Evolutionary conservation across 2,888 invertebrate species (phyloP).

Genomic region (Octonoba sinensis): DNA sequence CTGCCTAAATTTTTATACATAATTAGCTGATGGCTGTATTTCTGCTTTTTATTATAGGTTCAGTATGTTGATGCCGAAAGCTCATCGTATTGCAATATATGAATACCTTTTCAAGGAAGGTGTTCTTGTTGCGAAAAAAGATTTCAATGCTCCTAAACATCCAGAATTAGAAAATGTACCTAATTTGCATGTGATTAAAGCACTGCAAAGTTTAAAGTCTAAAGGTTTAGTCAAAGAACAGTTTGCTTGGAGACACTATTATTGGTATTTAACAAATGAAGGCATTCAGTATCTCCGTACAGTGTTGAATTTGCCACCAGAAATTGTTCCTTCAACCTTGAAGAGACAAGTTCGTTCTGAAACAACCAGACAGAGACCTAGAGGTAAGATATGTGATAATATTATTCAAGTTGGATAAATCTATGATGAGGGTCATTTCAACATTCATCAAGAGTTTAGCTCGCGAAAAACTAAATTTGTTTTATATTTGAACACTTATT

Average conservation of each 20-base stretch:
- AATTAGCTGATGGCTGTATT: too few species aligned
- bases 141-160: slow-evolving; percentile 97
- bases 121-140: slow-evolving; percentile 99
- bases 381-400: slow-evolving; percentile 31
- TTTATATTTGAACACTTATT: too few species aligned
- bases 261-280: slow-evolving; percentile 99
- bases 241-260: slow-evolving; percentile 99
- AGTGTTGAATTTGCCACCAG: slow-evolving; percentile 95
- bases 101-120: slow-evolving; percentile 99
- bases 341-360: slow-evolving; percentile 91
- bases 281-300: slow-evolving; percentile 96
- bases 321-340: slow-evolving; percentile 98
- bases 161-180: slow-evolving; percentile 94
- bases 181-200: slow-evolving; percentile 98
- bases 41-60: slow-evolving; percentile 25
- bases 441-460: too few species aligned
- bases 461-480: too few species aligned
- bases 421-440: too few species aligned
- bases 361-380: slow-evolving; percentile 77
- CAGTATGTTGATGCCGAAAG: slow-evolving; percentile 99
- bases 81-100: slow-evolving; percentile 95
- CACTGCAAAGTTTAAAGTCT: slow-evolving; percentile 90
- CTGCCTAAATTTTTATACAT: too few species aligned
- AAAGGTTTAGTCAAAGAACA: slow-evolving; percentile 98
- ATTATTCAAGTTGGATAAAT: too few species aligned